Base-by-base conservation (phyloP, 2,888 invertebrate genomes). In the Temnothorax ravouxi region DNA sequence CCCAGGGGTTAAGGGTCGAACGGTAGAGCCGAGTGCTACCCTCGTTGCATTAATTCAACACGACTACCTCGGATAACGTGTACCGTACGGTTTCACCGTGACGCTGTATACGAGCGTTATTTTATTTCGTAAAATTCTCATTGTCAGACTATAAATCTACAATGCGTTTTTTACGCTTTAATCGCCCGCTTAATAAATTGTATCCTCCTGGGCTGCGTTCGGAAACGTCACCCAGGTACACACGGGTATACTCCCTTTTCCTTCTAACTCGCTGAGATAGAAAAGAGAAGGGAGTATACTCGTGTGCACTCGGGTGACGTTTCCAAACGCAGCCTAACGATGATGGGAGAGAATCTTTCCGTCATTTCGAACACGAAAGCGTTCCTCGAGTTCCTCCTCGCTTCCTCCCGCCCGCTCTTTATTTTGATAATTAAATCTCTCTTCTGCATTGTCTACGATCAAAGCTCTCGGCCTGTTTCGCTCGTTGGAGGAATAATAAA, bases 381-480 rank as follows among this genome's bases (percentile, higher is more conserved):
- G 44, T 71, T 56, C 44, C 54, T n/a, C 34, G 34, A 47, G 74
- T 47, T 61, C 38, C 47, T 47, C 74, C 34, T 34, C 59, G 29
- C 21, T 21, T 5, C 54, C 38, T 54, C 18, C 6, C n/a, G 21
- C n/a, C n/a, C 41, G 9, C 21, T 80, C 72, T 80, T 80, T 80
- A 80, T 80, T 72, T 80, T 74, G 59, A 74, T 80, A 80, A 80
- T 80, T 80, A 74, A 80, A 80, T 80, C 74, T 80, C 59, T 79
- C 56, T 59, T 79, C 79, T 47, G 59, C 74, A 79, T 72, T 72
- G 74, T 79, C 47, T 71, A 13, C 72, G 59, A 50, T 80, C 79
- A 80, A 80, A 80, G 74, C 79, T 38, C 59, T 25, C 56, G 13
- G 25, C 56, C 9, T 44, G 44, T 34, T 44, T 44, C 44, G 15